A percentile compares a stretch with the other conserved stretches of the same genome.
Conservation (phyloP, 2,888 invertebrate genomes). For the Metellina segmentata region DNA sequence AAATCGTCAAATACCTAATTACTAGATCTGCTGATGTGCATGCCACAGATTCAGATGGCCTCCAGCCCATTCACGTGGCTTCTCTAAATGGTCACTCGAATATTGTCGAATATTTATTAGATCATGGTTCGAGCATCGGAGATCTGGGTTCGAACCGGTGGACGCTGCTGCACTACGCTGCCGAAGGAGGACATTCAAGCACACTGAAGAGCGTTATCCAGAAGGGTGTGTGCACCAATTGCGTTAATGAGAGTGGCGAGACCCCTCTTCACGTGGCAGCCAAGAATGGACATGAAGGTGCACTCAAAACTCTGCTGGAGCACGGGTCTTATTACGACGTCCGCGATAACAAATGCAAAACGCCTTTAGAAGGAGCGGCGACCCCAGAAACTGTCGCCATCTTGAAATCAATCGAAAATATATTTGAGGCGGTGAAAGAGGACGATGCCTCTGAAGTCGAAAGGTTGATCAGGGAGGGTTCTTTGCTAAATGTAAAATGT, state of each 20-base stretch:
- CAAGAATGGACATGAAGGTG: not conserved
- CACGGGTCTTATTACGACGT: too few species aligned
- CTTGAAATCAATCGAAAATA: too few species aligned
- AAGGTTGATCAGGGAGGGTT: not conserved
- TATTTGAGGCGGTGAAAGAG: too few species aligned
- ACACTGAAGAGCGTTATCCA: too few species aligned
- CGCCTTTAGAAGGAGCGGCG: too few species aligned
- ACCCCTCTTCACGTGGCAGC: slow-evolving; percentile 15
- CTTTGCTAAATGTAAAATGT: slow-evolving; percentile 36
- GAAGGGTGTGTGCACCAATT: not conserved
- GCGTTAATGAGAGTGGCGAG: not conserved
- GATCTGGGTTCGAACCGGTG: not conserved
- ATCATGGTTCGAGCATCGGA: not conserved
- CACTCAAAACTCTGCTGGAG: not conserved
- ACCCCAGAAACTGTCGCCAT: too few species aligned
- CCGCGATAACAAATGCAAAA: too few species aligned
- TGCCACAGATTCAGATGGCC: not conserved
- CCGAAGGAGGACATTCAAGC: not conserved
- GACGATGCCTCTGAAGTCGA: not conserved
- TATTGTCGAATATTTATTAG: slow-evolving; percentile 15
- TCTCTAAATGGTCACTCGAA: not conserved
- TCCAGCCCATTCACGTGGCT: slow-evolving; percentile 6
- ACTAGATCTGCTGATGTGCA: not conserved
- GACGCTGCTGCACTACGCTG: not conserved
- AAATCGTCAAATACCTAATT: not conserved